These are phyloP conservation scores for Anguilla pacifica DNA, from an alignment of 2,797 vertebrate genomes.

Conservation along the genomic window DNA sequence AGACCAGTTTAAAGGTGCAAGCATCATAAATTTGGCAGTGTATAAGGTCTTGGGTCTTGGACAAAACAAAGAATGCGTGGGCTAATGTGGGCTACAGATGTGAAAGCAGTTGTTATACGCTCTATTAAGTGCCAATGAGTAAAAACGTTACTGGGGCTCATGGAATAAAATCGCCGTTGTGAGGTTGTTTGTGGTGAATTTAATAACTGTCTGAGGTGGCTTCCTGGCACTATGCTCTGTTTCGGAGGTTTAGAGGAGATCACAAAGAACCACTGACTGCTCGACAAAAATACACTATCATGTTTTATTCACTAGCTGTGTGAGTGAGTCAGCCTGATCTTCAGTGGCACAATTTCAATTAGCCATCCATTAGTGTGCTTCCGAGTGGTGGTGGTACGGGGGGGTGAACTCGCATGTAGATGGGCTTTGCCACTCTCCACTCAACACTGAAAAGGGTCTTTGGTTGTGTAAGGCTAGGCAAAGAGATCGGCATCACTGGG, in stretches of 20 bases:
- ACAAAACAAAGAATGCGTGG: not conserved
- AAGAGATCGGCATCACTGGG: not conserved
- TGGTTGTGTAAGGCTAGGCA: not conserved
- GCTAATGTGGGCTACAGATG: not conserved
- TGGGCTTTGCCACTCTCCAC: not conserved
- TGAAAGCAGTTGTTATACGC: not conserved
- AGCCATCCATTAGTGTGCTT: not conserved
- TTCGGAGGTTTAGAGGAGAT: slow-evolving; percentile 29
- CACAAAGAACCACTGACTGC: slow-evolving; percentile 22
- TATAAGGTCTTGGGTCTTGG: not conserved
- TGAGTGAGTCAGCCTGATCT: slow-evolving; percentile 50
- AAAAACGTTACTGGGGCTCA: not conserved
- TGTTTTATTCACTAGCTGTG: slow-evolving; percentile 38
- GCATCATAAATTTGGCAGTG: not conserved
- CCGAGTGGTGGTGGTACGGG: not conserved
- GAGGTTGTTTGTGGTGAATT: not conserved
- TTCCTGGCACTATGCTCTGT: not conserved
- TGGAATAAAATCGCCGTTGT: not conserved
- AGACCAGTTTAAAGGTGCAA: not conserved
- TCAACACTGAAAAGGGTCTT: not conserved
- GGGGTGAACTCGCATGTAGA: not conserved
- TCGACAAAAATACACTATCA: slow-evolving; percentile 10
- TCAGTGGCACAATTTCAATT: slow-evolving; percentile 40
- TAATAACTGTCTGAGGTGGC: not conserved
- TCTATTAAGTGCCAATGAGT: not conserved